These are phyloP conservation scores for Trachythela sp. DNA, from an alignment of 64 coral and sea anemone species.

Conservation along the genomic window DNA sequence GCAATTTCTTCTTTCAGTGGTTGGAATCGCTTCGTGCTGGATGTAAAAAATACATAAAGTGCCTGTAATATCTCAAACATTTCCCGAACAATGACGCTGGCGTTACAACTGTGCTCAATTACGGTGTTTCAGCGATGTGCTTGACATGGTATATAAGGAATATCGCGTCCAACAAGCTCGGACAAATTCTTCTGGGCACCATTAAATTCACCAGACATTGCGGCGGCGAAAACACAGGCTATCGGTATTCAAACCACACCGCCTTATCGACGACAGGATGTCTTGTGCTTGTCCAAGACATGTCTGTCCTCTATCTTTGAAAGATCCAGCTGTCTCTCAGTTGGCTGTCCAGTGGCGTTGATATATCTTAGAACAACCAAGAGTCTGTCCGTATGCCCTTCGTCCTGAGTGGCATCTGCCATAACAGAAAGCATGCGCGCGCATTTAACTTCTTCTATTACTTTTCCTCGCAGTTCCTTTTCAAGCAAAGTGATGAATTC, in stretches of 20 bases:
- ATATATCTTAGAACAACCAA: conserved; percentile 5
- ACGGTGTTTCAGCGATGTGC: too few relatives aligned
- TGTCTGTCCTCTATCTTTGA: conserved; percentile 4
- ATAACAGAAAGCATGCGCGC: background rate
- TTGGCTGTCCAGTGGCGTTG: background rate
- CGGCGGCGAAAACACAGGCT: background rate
- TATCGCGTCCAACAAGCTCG: too few relatives aligned
- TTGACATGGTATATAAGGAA: too few relatives aligned
- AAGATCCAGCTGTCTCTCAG: background rate
- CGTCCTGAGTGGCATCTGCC: background rate
- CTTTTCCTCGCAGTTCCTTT: conserved; percentile 3
- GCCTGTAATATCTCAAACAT: too few relatives aligned
- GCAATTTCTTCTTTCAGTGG: too few relatives aligned
- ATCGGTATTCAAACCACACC: conserved; percentile 14
- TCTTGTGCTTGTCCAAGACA: background rate
- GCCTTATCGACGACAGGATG: background rate
- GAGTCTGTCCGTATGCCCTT: background rate
- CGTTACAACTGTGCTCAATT: too few relatives aligned
- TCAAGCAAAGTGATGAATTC: conserved; percentile 20
- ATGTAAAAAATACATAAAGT: too few relatives aligned
- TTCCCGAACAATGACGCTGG: too few relatives aligned
- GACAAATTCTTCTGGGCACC: too few relatives aligned
- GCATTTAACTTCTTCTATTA: background rate
- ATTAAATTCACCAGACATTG: too few relatives aligned
- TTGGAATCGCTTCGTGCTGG: too few relatives aligned